Evolutionary conservation across 2,888 invertebrate species (phyloP).

Genomic region (Cheilosia grossa): DNA sequence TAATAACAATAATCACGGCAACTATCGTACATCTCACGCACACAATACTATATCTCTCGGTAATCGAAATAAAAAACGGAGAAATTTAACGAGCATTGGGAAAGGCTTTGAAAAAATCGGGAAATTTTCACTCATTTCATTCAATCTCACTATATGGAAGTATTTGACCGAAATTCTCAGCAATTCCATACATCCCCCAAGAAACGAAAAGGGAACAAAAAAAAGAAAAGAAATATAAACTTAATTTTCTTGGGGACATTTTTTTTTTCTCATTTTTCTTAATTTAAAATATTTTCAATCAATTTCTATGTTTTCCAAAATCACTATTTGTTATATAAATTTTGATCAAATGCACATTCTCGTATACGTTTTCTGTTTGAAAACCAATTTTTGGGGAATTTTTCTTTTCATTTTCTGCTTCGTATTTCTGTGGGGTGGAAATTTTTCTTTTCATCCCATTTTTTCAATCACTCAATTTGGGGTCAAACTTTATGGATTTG

Average conservation of each 20-base stretch:
- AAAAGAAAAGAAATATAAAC: constrained; percentile 23
- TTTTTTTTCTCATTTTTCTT: constrained; percentile 24
- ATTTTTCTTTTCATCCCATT: constrained; percentile 33
- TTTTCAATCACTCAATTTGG: constrained; percentile 62
- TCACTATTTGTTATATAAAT: neutral
- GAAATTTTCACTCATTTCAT: constrained; percentile 61
- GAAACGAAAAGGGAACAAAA: constrained; percentile 33
- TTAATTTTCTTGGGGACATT: constrained; percentile 59
- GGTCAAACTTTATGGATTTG: constrained; percentile 59
- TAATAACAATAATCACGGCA: constrained; percentile 26
- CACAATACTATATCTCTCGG: constrained; percentile 9
- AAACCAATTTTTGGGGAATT: constrained; percentile 12
- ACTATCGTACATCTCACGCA: constrained; percentile 6
- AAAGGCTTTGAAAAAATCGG: constrained; percentile 47
- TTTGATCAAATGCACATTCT: neutral
- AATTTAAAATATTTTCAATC: constrained; percentile 6
- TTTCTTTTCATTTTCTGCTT: constrained; percentile 24
- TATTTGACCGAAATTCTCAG: constrained; percentile 78
- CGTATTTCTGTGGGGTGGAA: constrained; percentile 32
- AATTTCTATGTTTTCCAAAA: constrained; percentile 18
- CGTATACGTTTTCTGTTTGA: neutral
- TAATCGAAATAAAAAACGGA: constrained; percentile 11
- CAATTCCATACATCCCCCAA: constrained; percentile 52
- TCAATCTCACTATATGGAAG: constrained; percentile 66
- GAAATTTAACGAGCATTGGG: constrained; percentile 55